Evolutionary conservation across 2,888 invertebrate genomes (phyloP), one percentile per base, ranked within the genome.

Genomic region (Drosophila incognita): DNA sequence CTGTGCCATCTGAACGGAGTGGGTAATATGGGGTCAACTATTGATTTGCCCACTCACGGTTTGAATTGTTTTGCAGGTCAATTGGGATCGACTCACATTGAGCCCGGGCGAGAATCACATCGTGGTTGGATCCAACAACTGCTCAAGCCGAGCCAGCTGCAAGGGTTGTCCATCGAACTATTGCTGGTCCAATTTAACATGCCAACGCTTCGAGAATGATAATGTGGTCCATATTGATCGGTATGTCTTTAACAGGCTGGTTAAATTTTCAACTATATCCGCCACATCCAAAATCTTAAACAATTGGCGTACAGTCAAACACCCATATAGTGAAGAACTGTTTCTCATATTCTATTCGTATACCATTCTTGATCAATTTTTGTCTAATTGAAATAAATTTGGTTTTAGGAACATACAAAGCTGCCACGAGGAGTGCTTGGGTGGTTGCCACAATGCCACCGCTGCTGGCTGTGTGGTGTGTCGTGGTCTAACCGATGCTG

Each of bases 381-480:
- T 46, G 46, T 46, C 8, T 24, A 24, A 46, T 46, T 24, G 8
- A 8, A 24, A 15, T 46, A 4, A 24, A 48, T 18, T 35, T 27
- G 6, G 10, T 24, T 61, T 56, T 66, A 91, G 91, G 57, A 81
- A 74, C 24, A 57, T 76, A 18, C 59, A 61, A 10, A 59, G 85
- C 56, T 98, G 98, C 89, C 95, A 97, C 91, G 91, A 93, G 2
- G 94, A 97, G 90, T 98, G 98, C 91, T 92, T 98, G 8, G 97
- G 97, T 2, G 98, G 98, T 36, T 98, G 98, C 79, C 74, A 70
- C 33, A 89, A 92, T 69, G 21, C 40, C 13, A 89, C 89, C 92
- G 94, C 52, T 90, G 93, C 5, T 91, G 94, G 51, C 92, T 98
- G 98, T 90, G 94, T 94, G 46, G 95, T 96, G 0, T 98, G 98